Evolutionary conservation across 2,888 invertebrate species (phyloP).

Genomic region (Ganaspis brasiliensis): DNA sequence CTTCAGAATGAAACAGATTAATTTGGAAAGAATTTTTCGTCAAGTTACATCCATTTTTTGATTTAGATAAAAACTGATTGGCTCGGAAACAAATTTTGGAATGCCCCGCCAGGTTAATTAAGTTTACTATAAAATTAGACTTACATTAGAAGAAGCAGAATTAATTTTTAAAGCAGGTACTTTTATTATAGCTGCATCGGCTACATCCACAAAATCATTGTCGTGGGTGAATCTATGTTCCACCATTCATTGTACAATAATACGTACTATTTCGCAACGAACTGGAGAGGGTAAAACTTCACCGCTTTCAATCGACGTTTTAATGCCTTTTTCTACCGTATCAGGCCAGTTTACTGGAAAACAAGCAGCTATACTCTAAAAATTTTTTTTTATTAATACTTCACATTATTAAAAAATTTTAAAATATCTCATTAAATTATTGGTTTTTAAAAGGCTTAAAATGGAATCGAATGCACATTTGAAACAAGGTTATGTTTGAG

Average conservation of each 20-base stretch:
- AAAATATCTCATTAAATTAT: too few relatives aligned
- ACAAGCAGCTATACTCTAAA: background rate
- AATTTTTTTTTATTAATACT: too few relatives aligned
- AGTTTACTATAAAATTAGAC: background rate
- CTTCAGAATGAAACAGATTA: too few relatives aligned
- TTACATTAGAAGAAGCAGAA: background rate
- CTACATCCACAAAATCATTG: background rate
- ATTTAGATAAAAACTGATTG: too few relatives aligned
- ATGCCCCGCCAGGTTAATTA: too few relatives aligned
- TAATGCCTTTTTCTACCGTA: background rate
- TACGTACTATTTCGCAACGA: slow-evolving; percentile 6
- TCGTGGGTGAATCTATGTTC: background rate
- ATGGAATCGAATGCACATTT: too few relatives aligned
- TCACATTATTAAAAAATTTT: too few relatives aligned
- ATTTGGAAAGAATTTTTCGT: too few relatives aligned
- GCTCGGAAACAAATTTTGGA: too few relatives aligned
- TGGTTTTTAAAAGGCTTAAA: too few relatives aligned
- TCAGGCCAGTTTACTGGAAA: background rate
- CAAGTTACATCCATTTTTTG: too few relatives aligned
- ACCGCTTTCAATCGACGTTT: background rate
- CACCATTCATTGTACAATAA: background rate
- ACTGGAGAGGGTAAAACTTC: background rate
- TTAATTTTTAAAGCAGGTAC: background rate
- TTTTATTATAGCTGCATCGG: background rate
- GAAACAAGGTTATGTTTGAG: too few relatives aligned